Evolutionary conservation across 53 echinoderm and acorn worm genomes (phyloP).

Genomic region (Crossaster papposus): DNA sequence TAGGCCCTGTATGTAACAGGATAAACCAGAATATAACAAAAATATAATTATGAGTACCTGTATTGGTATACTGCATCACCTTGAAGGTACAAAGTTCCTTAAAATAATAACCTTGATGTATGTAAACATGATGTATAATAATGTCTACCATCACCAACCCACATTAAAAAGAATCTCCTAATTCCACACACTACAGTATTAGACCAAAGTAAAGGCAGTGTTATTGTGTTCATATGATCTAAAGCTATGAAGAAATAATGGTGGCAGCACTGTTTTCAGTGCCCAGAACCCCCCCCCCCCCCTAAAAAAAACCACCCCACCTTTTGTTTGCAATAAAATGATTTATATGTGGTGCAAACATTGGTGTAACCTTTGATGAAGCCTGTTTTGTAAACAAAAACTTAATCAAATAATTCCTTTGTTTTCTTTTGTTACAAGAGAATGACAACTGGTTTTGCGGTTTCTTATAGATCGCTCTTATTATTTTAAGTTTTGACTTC

Average conservation of each 20-base stretch:
- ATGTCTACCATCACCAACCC: not conserved
- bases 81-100: conserved; percentile 31
- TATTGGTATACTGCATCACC: conserved; percentile 5
- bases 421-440: not conserved
- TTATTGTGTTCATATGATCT: no score
- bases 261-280: no score
- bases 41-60: no score
- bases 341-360: not conserved
- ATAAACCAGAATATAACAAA: no score
- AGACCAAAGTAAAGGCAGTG: no score
- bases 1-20: no score
- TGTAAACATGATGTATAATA: not conserved
- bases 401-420: not conserved
- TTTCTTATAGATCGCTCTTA: not conserved
- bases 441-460: not conserved
- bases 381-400: not conserved
- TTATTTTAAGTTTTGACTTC: not conserved
- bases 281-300: no score
- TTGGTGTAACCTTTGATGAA: not conserved
- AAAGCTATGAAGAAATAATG: no score
- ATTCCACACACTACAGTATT: no score
- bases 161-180: no score
- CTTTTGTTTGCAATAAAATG: no score
- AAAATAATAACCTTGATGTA: conserved; percentile 29
- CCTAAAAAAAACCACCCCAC: not conserved